Conservation (phyloP, 2,113 vertebrate species). For the Thymallus thymallus region DNA sequence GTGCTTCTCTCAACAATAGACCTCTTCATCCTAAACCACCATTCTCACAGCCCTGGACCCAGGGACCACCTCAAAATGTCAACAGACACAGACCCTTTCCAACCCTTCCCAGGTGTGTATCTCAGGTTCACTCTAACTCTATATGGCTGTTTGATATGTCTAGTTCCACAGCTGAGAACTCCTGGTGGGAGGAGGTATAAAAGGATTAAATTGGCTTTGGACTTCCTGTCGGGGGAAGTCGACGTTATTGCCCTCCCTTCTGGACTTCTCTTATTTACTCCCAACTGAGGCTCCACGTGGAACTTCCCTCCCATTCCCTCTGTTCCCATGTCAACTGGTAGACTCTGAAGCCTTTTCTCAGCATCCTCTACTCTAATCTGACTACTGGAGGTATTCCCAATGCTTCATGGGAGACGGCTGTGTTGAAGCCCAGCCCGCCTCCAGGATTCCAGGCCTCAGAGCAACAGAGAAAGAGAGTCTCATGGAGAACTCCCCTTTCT, state of each 20-base stretch:
- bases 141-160: conserved; percentile 9
- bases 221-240: conserved; percentile 6
- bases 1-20: conserved; percentile 12
- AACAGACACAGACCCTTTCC: not conserved
- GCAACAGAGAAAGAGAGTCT: not conserved
- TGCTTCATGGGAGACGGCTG: not conserved
- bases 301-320: not conserved
- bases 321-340: conserved; percentile 20
- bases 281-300: not conserved
- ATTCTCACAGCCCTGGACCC: not conserved
- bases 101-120: conserved; percentile 8
- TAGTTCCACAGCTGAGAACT: conserved; percentile 1
- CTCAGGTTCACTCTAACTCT: conserved; percentile 2
- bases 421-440: conserved; percentile 9
- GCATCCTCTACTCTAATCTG: conserved; percentile 14
- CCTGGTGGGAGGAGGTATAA: conserved; percentile 17
- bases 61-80: conserved; percentile 8
- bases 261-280: conserved; percentile 2
- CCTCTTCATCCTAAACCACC: conserved; percentile 11
- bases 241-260: not conserved
- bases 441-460: no score
- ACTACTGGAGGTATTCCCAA: conserved; percentile 3
- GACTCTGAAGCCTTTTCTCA: conserved; percentile 17
- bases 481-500: not conserved
- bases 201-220: conserved; percentile 22